Evolutionary conservation across 2,888 invertebrate species (phyloP), one percentile per base, ranked within the genome.

Genomic region (Plutella xylostella): DNA sequence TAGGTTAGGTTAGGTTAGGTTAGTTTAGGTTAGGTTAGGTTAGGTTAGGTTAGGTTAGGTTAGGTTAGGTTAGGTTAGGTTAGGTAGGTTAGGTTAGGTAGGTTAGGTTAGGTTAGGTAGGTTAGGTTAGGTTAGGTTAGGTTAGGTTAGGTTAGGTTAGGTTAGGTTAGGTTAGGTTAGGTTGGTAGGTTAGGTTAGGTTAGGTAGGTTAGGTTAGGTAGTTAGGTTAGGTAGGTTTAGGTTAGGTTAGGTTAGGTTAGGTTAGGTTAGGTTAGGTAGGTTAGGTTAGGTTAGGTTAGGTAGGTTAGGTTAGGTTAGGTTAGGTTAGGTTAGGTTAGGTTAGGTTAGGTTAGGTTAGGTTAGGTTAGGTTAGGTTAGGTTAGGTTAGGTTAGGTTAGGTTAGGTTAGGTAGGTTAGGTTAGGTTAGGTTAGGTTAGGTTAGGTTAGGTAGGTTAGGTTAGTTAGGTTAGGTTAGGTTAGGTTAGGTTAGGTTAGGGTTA

Each of bases 221-320:
- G n/a, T n/a, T n/a, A n/a, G n/a, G n/a, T n/a, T n/a, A n/a, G n/a
- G n/a, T n/a, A n/a, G n/a, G n/a, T n/a, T n/a, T n/a, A n/a, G n/a
- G n/a, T n/a, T n/a, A n/a, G n/a, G n/a, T 52, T 51, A 51, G 52
- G 52, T 52, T 51, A 52, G 50, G 53, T 51, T 51, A 51, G 51
- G 50, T 47, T 48, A 45, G 45, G 38, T 51, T 48, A 53, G 51
- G 53, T 52, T 52, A 52, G 54, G 52, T 52, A n/a, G n/a, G n/a
- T n/a, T n/a, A n/a, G n/a, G n/a, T n/a, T n/a, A n/a, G n/a, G n/a
- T n/a, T n/a, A n/a, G n/a, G n/a, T n/a, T n/a, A n/a, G n/a, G n/a
- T n/a, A n/a, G n/a, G n/a, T n/a, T n/a, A n/a, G n/a, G n/a, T n/a
- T 52, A 54, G 54, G 45, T 54, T 51, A 52, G 54, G 51, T 53